Evolutionary conservation across 2,888 invertebrate species (phyloP).

Genomic region (Eupithecia insigniata): DNA sequence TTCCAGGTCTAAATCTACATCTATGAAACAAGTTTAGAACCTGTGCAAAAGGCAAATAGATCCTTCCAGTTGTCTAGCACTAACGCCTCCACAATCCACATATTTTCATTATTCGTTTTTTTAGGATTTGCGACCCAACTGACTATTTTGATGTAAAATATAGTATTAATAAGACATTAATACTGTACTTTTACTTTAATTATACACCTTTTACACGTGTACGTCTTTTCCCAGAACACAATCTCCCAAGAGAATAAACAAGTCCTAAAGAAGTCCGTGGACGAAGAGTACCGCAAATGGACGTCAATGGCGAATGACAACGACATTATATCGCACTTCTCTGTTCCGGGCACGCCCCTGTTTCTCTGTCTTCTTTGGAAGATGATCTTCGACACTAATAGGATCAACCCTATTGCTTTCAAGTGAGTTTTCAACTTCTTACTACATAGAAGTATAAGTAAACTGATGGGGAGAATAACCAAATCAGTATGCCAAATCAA

Average conservation of each 20-base stretch:
- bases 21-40: too few species aligned
- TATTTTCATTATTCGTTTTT: too few species aligned
- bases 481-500: not conserved
- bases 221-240: slow-evolving; percentile 83
- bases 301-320: slow-evolving; percentile 98
- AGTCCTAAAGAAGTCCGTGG: slow-evolving; percentile 95
- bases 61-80: too few species aligned
- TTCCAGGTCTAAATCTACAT: too few species aligned
- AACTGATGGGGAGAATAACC: not conserved
- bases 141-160: too few species aligned
- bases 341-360: slow-evolving; percentile 95
- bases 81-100: too few species aligned
- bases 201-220: not conserved
- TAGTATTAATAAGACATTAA: not conserved
- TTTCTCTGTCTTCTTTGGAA: slow-evolving; percentile 98
- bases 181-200: not conserved
- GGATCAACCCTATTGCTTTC: slow-evolving; percentile 97
- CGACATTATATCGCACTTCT: slow-evolving; percentile 97
- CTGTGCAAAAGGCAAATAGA: too few species aligned
- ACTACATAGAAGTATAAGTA: not conserved
- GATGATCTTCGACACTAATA: slow-evolving; percentile 96
- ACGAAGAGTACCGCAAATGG: slow-evolving; percentile 98
- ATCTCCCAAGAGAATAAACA: slow-evolving; percentile 95
- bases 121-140: too few species aligned
- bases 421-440: slow-evolving; percentile 84